Conservation (phyloP, 2,888 invertebrate genomes). For the Zaprionus lineosus region DNA sequence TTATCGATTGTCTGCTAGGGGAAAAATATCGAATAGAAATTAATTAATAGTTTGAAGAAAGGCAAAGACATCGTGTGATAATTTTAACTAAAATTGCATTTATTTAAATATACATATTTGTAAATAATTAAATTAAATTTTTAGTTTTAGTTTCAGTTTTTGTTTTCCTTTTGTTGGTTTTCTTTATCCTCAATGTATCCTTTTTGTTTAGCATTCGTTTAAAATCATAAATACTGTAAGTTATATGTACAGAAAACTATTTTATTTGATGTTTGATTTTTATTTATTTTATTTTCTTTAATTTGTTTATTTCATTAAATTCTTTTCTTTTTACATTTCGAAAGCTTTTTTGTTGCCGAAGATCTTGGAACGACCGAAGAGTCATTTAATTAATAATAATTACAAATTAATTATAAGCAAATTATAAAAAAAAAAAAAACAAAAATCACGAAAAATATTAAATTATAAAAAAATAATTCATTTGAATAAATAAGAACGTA, state of each 20-base stretch:
- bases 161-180: slow-evolving; percentile 11
- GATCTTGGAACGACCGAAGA: slow-evolving; percentile 13
- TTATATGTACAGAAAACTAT: slow-evolving; percentile 67
- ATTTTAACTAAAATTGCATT: slow-evolving; percentile 75
- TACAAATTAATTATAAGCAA: slow-evolving; percentile 11
- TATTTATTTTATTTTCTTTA: slow-evolving; percentile 10
- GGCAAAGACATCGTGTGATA: slow-evolving; percentile 25
- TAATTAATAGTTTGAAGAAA: neutral
- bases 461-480: slow-evolving; percentile 7
- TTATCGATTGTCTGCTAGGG: too few species aligned
- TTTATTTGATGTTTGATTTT: slow-evolving; percentile 16
- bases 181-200: slow-evolving; percentile 21
- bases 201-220: slow-evolving; percentile 26
- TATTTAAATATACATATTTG: slow-evolving; percentile 73
- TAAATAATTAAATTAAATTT: slow-evolving; percentile 63
- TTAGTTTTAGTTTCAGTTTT: slow-evolving; percentile 47
- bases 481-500: slow-evolving; percentile 45
- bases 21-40: too few species aligned
- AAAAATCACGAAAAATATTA: slow-evolving; percentile 5
- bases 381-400: too few species aligned
- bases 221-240: slow-evolving; percentile 76
- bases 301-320: slow-evolving; percentile 3
- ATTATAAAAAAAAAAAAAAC: slow-evolving; percentile 9
- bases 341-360: slow-evolving; percentile 50
- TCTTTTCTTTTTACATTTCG: slow-evolving; percentile 10